Evolutionary conservation across 2,888 invertebrate species (phyloP), one percentile per base, ranked within the genome.

Genomic region (Phortica okadai): DNA sequence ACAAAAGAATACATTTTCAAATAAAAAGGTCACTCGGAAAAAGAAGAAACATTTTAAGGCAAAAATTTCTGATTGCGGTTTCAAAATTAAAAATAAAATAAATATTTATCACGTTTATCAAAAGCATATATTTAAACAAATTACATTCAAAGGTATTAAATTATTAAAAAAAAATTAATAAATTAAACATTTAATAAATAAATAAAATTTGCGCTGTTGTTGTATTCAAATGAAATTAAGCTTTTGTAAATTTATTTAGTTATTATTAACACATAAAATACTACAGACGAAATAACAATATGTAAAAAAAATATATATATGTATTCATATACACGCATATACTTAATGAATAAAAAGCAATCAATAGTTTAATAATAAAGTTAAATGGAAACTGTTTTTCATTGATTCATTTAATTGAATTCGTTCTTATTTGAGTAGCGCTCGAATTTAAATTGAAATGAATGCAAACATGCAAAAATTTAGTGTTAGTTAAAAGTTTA

Each of bases 21-120:
- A 21, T 56, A 64, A 41, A 45, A 44, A 67, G 64, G 58, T 21
- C 44, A 58, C 44, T 73, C 8, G 44, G 21, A 25, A 62, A 10
- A 74, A 62, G 64, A 25, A 75, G 21, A 67, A 54, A 75, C 42
- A 72, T 59, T 59, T 8, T 69, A 78, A 75, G 58, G 56, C 74
- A 42, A 76, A 58, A 62, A 69, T 76, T 88, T 88, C 81, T 79
- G 80, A 82, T 82, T 75, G 81, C 84, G 90, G 90, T 90, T 90
- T 90, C 90, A 90, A 87, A 85, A 83, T 83, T 83, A 14, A 50
- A 44, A 33, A 70, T 50, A 33, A 33, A 33, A 33, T 33, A 33
- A 33, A 33, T 33, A 33, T 33, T 33, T 33, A 66, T 33, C 14
- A 41, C 16, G 41, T 33, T 66, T 66, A 64, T 45, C 62, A 75